These are phyloP conservation scores for Ailurus styani DNA, from an alignment of 2,113 vertebrate genomes.

Conservation along the genomic window DNA sequence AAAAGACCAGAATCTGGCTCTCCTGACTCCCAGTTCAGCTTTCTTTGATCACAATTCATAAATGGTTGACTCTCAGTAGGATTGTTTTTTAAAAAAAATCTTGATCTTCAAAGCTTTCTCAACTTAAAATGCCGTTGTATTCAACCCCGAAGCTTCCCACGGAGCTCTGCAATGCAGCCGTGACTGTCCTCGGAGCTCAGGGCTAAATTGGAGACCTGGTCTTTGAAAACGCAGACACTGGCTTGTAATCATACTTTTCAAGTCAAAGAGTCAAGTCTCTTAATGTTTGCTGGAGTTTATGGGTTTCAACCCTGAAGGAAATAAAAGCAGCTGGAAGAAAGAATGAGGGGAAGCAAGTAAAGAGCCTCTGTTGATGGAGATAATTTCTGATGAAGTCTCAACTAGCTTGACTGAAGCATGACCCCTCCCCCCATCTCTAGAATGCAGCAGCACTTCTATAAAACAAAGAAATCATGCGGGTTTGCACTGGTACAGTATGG, in stretches of 20 bases:
- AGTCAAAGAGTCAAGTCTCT: constrained; percentile 32
- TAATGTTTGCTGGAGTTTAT: constrained; percentile 1
- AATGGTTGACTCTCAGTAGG: neutral
- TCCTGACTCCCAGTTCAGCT: neutral
- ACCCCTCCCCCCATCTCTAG: neutral
- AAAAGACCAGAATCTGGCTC: neutral
- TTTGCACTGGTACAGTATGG: neutral
- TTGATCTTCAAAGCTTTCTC: constrained; percentile 48
- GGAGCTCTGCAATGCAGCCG: neutral
- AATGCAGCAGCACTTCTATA: neutral
- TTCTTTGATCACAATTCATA: constrained; percentile 2
- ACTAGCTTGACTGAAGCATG: neutral
- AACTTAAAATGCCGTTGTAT: neutral
- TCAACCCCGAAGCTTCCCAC: neutral
- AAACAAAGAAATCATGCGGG: neutral
- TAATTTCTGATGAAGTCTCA: neutral
- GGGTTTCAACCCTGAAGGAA: constrained; percentile 1
- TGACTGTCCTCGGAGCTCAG: neutral
- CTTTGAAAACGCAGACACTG: neutral
- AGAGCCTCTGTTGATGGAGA: neutral
- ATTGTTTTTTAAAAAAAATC: neutral
- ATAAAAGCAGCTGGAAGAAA: neutral
- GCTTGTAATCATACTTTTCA: constrained; percentile 19
- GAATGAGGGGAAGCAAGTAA: neutral
- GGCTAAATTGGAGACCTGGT: neutral